Conservation (phyloP, 2,113 vertebrate genomes). For the Coturnix japonica region DNA sequence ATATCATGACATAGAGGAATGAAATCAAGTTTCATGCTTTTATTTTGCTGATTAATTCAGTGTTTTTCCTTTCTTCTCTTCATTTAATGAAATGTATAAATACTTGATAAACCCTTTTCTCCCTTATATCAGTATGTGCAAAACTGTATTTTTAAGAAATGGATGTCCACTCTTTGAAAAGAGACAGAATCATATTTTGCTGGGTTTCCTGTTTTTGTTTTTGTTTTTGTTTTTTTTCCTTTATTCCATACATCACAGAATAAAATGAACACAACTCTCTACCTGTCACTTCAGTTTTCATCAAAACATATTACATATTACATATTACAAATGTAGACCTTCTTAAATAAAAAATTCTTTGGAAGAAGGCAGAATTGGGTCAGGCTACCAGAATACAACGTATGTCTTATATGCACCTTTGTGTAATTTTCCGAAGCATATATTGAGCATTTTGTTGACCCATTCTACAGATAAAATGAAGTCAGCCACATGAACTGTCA, state of each 20-base stretch:
- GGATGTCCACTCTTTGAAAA: background rate
- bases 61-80: background rate
- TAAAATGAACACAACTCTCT: background rate
- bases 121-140: background rate
- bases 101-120: background rate
- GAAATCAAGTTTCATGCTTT: background rate
- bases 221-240: background rate
- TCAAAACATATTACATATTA: too few species aligned
- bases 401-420: background rate
- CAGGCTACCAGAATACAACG: background rate
- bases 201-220: background rate
- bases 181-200: background rate
- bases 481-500: background rate
- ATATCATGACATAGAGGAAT: rapidly evolving
- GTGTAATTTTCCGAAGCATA: background rate
- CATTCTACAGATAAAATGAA: background rate
- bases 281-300: background rate
- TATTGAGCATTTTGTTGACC: background rate
- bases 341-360: background rate
- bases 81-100: background rate
- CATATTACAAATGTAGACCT: background rate
- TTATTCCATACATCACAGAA: background rate
- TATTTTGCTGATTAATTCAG: background rate
- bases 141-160: background rate
- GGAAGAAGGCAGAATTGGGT: background rate